Conservation (phyloP, 2,888 invertebrate genomes). For the Thereva unica region DNA sequence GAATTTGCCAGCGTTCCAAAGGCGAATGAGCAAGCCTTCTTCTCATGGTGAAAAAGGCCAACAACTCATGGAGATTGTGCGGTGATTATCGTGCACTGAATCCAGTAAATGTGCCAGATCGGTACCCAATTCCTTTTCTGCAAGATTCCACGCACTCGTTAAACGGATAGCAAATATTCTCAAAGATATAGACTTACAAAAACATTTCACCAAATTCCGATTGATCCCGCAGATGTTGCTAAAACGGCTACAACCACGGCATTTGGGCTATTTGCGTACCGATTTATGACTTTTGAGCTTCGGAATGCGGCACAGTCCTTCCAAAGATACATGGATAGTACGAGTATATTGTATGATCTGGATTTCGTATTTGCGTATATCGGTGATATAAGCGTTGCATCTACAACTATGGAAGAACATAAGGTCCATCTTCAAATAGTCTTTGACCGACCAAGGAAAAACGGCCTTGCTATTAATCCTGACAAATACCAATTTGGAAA, state of each 20-base stretch:
- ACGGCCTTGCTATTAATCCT: constrained; percentile 3
- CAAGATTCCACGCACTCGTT: constrained; percentile 37
- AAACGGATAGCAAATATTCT: constrained; percentile 44
- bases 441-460: constrained; percentile 1
- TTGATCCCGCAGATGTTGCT: neutral
- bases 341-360: too few relatives aligned
- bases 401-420: too few relatives aligned
- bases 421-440: constrained; percentile 31
- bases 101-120: too few relatives aligned
- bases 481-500: too few relatives aligned
- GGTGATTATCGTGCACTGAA: too few relatives aligned
- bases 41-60: constrained; percentile 43
- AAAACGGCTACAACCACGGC: constrained; percentile 46
- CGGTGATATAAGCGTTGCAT: too few relatives aligned
- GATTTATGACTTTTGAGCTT: too few relatives aligned
- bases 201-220: constrained; percentile 45
- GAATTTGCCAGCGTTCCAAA: constrained; percentile 53
- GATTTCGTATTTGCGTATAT: too few relatives aligned
- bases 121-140: constrained; percentile 46
- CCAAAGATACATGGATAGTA: too few relatives aligned
- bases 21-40: too few relatives aligned
- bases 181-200: constrained; percentile 44
- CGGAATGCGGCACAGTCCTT: too few relatives aligned
- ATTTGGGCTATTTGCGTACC: constrained; percentile 50
- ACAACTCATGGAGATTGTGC: too few relatives aligned